These are phyloP conservation scores for Stenodema calcarata DNA, from an alignment of 2,888 invertebrate genomes.

Conservation along the genomic window DNA sequence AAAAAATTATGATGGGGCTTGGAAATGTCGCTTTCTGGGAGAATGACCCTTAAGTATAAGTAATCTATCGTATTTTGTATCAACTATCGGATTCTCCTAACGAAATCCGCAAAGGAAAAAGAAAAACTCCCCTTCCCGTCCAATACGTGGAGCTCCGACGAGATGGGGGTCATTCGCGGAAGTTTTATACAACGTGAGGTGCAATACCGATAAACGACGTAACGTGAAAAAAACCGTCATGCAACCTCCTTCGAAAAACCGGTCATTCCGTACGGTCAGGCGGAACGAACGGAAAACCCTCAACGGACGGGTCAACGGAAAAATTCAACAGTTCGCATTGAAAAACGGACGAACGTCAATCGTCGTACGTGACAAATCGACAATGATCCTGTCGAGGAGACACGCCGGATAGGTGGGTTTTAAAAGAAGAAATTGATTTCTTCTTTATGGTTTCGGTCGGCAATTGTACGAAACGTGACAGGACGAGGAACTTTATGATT, in stretches of 20 bases:
- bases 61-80: no score
- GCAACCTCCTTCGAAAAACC: background rate
- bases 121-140: no score
- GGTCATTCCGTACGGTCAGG: background rate
- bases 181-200: background rate
- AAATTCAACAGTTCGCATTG: background rate
- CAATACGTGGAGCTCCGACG: background rate
- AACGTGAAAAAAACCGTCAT: background rate
- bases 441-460: background rate
- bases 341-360: background rate
- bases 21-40: no score
- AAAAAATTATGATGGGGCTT: no score
- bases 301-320: background rate
- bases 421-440: background rate
- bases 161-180: background rate
- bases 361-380: background rate
- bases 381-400: background rate
- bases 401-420: background rate
- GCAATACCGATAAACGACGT: background rate
- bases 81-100: no score
- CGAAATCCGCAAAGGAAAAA: no score
- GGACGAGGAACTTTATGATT: background rate
- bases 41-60: no score
- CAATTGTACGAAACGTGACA: background rate
- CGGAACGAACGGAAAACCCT: background rate